phyloP scores from a whole-genome alignment of 2,888 invertebrate genomes.

The Ceratothoa steindachneri region DNA sequence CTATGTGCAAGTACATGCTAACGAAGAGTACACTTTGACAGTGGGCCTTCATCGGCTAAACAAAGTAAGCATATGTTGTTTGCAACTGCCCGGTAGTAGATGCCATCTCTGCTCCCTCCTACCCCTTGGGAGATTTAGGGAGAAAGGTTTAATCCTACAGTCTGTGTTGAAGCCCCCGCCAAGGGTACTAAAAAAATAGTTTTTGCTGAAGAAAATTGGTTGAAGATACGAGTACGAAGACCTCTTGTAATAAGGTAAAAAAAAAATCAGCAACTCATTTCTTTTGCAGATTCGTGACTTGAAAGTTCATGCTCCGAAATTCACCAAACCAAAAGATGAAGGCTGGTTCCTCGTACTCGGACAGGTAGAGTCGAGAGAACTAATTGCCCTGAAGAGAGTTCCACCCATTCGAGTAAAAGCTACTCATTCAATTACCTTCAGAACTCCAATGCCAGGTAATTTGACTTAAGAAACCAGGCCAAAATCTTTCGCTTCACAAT shows the following conservation, averaged over 20 bases:
- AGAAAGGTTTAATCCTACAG: too few species aligned
- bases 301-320: constrained; percentile 71
- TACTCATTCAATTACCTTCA: constrained; percentile 61
- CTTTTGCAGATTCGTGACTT: constrained; percentile 23
- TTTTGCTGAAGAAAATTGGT: too few species aligned
- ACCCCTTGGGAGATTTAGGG: too few species aligned
- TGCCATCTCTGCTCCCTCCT: too few species aligned
- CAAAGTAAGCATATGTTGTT: constrained; percentile 49
- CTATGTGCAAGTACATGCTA: constrained; percentile 64
- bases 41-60: constrained; percentile 54
- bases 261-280: too few species aligned
- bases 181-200: too few species aligned
- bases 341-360: constrained; percentile 91
- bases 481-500: too few species aligned
- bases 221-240: too few species aligned
- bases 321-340: constrained; percentile 89
- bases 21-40: constrained; percentile 68
- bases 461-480: constrained; percentile 22
- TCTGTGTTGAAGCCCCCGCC: too few species aligned
- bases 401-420: constrained; percentile 49
- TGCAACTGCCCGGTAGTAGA: neutral
- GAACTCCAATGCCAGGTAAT: constrained; percentile 58
- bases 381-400: constrained; percentile 76
- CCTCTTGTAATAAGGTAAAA: too few species aligned
- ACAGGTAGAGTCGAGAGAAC: constrained; percentile 62